Base-by-base conservation (phyloP, 2,797 vertebrate genomes). In the Sarcoramphus papa region DNA sequence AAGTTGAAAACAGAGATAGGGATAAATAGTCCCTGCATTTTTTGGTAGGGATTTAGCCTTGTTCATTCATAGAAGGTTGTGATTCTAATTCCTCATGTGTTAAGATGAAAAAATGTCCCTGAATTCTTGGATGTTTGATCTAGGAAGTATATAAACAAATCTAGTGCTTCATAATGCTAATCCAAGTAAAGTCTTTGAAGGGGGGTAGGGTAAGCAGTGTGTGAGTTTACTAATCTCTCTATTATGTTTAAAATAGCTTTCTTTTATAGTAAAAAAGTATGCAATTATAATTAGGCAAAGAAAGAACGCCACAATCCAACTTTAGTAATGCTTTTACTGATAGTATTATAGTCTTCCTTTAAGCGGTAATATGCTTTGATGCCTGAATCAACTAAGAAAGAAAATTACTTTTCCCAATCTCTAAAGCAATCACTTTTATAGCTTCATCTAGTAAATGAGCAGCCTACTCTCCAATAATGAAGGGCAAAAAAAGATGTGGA, bases 321-420 rank as follows among this genome's bases (percentile, higher is more conserved):
- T 84, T 78, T 51, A 93, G 17, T 90, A 91, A 59, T 81, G 63
- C 20, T 88, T 72, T 94, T 73, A 54, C 73, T 94, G 87, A 76
- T 54, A 81, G 25, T 47, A 23, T 92, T 94, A 21, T 16, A 80
- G 78, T 81, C 47, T 63, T 84, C 41, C 82, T 94, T 93, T 75
- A 88, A 90, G 91, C 1, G 2, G 43, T 82, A 81, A 92, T 94
- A 73, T 63, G 43, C 73, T 92, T 92, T 96, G 79, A 93, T 0
- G 11, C 62, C 62, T 41, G 10, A 73, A 88, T 84, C 86, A 93
- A 53, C 75, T 86, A 45, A 87, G 54, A 30, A 78, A 75, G 92
- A 91, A 97, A 94, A 96, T 94, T 88, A 84, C 82, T 93, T 95
- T 84, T 87, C 35, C 73, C 68, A 88, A 23, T 90, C 62, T 80